phyloP scores from a whole-genome alignment of 2,797 vertebrate genomes.

The Pogonophryne albipinna region DNA sequence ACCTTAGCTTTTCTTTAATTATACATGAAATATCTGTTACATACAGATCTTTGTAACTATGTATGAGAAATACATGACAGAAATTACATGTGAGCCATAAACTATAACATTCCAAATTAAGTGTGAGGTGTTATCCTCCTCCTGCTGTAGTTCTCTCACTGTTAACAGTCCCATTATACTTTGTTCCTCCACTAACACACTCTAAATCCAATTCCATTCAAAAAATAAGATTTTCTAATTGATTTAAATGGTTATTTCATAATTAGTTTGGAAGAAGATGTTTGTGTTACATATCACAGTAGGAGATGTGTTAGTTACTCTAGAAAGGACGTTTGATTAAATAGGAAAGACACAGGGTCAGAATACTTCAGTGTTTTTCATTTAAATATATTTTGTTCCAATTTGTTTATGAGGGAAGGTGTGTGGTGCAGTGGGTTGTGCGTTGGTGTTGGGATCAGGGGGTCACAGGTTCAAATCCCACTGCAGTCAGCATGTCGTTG shows the following conservation, averaged over 20 bases:
- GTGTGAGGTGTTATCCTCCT: background rate
- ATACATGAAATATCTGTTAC: constrained; percentile 15
- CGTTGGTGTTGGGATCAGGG: too few relatives aligned
- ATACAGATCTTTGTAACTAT: constrained; percentile 25
- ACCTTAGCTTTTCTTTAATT: constrained; percentile 42
- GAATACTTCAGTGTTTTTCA: background rate
- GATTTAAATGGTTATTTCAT: background rate
- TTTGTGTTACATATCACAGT: background rate
- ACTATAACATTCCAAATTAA: constrained; percentile 11
- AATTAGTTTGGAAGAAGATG: background rate
- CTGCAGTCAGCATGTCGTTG: too few relatives aligned
- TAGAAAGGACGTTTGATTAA: background rate
- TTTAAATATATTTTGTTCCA: background rate
- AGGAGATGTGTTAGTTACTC: background rate
- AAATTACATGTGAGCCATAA: constrained; percentile 37
- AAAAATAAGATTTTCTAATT: background rate
- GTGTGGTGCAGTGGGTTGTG: too few relatives aligned
- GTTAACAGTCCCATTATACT: background rate
- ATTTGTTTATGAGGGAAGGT: too few relatives aligned
- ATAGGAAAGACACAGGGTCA: background rate
- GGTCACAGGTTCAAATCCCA: too few relatives aligned
- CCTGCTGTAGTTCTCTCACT: constrained; percentile 4
- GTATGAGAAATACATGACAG: constrained; percentile 25
- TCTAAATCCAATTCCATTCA: background rate
- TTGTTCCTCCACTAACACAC: background rate